phyloP scores from a whole-genome alignment of 1,140 invertebrate species.

The Polypedilum vanderplanki region DNA sequence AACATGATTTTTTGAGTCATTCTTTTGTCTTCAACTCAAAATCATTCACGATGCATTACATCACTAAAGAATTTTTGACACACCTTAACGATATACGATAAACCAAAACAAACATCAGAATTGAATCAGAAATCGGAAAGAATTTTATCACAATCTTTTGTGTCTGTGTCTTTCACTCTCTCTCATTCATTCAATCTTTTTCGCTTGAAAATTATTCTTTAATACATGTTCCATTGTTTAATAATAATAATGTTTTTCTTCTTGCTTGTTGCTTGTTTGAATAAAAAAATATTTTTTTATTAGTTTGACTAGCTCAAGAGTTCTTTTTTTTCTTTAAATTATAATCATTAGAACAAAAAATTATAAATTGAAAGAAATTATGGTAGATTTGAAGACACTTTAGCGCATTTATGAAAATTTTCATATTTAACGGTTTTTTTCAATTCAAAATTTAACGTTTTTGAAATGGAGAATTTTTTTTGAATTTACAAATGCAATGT shows the following conservation, averaged over 20 bases:
- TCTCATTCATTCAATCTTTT: neutral
- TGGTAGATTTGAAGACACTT: too few species aligned
- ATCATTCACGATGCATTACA: neutral
- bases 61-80: constrained; percentile 1
- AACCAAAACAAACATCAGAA: neutral
- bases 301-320: constrained; percentile 1
- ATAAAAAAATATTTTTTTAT: neutral
- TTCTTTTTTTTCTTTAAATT: neutral
- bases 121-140: neutral
- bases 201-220: neutral
- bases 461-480: too few species aligned
- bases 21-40: neutral
- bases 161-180: neutral
- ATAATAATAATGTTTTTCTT: neutral
- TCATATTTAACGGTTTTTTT: too few species aligned
- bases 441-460: too few species aligned
- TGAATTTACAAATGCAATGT: too few species aligned
- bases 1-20: constrained; percentile 15
- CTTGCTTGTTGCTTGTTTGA: too few species aligned
- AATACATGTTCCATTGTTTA: constrained; percentile 9
- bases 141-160: neutral
- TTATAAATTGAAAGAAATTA: too few species aligned
- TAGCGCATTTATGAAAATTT: too few species aligned
- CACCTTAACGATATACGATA: constrained; percentile 7
- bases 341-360: neutral